These are phyloP conservation scores for Lucinisca nassula DNA, from an alignment of 2,888 invertebrate genomes.

Conservation along the genomic window DNA sequence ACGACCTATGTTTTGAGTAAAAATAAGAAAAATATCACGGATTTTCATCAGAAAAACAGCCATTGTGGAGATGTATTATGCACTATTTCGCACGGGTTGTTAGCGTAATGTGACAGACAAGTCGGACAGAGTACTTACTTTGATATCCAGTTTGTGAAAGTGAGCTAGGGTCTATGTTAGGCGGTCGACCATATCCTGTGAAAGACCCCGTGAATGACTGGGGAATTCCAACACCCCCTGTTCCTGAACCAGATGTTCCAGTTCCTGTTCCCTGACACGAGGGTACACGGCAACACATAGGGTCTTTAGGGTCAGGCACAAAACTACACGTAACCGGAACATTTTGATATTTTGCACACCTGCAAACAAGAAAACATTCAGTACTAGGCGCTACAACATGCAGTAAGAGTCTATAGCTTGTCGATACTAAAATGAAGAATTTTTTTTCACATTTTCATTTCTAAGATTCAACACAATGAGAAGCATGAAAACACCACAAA, in stretches of 20 bases:
- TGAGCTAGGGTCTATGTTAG: constrained; percentile 49
- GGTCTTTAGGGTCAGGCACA: constrained; percentile 80
- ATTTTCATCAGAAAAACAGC: too few species aligned
- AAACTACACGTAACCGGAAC: constrained; percentile 77
- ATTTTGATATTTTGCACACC: constrained; percentile 78
- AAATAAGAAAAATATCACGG: too few species aligned
- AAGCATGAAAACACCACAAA: too few species aligned
- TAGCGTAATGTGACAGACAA: too few species aligned
- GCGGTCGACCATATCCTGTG: constrained; percentile 76
- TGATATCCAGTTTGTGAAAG: constrained; percentile 69
- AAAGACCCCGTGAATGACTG: constrained; percentile 73
- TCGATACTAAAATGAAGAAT: too few species aligned
- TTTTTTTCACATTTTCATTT: too few species aligned
- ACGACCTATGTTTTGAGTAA: not conserved
- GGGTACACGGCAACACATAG: constrained; percentile 80
- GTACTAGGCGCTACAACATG: too few species aligned
- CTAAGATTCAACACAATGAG: too few species aligned
- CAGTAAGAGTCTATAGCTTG: too few species aligned
- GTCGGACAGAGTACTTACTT: constrained; percentile 63
- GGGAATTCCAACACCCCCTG: constrained; percentile 49
- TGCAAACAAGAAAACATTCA: constrained; percentile 23
- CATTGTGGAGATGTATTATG: too few species aligned
- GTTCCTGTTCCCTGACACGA: constrained; percentile 75
- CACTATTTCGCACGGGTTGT: too few species aligned
- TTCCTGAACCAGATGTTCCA: constrained; percentile 33